Evolutionary conservation across 1,140 invertebrate species (phyloP), one percentile per base, ranked within the genome.

Genomic region (Leptopilina boulardi): DNA sequence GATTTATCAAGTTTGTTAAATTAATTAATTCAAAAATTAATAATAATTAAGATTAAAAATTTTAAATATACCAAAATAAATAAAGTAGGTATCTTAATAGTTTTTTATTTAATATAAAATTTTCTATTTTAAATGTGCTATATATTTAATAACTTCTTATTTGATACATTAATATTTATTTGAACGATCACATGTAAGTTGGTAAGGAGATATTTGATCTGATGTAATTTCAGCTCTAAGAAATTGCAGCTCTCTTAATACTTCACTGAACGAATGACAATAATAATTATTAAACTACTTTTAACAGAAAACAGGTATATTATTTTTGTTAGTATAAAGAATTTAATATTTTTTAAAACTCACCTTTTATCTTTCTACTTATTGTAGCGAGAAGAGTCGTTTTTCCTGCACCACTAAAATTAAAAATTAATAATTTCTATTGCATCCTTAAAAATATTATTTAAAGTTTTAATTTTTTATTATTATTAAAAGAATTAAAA

Each of bases 261-360:
- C 15, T 75, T 78, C 77, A 56, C 73, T 23, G 21, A 79, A 75
- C 51, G 5, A 56, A 56, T 6, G 44, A 13, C 44, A n/a, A 47
- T n/a, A n/a, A n/a, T n/a, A n/a, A n/a, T n/a, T n/a, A n/a, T 47
- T n/a, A 44, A 10, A 44, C 4, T 47, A 41, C 38, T 47, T 47
- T 4, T 47, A n/a, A n/a, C 44, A 13, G 51, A 15, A 54, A 54
- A 47, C 42, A 18, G 8, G 47, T 2, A 54, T 54, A 2, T 18
- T 15, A 19, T 15, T 18, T 11, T 5, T 18, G 5, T 54, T 8
- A 2, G 11, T 3, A 85, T 71, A 72, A 26, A 84, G 3, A 76
- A 78, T 74, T 71, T 54, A 54, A 6, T 3, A 56, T 47, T 47
- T 47, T 3, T 19, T 8, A 23, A 23, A 56, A 21, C 19, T 21